Evolutionary conservation across 1,140 invertebrate species (phyloP).

Genomic region (Zaprionus africanus): DNA sequence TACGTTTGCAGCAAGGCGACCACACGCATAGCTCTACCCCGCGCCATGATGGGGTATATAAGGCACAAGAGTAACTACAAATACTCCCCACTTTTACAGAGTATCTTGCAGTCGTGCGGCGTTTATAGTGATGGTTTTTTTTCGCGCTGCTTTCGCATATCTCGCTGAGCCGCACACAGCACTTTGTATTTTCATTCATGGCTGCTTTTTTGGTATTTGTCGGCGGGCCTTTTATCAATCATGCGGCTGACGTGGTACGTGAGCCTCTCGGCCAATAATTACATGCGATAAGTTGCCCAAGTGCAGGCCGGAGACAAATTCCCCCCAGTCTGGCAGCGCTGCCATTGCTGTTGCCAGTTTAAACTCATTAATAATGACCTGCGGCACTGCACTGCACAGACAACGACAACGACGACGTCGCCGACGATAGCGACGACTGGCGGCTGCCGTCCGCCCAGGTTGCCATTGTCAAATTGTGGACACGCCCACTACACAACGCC

Average conservation of each 20-base stretch:
- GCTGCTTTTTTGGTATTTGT: slow-evolving; percentile 75
- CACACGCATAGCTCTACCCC: slow-evolving; percentile 63
- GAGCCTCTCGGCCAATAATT: slow-evolving; percentile 77
- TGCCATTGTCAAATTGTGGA: slow-evolving; percentile 71
- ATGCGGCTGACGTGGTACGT: slow-evolving; percentile 64
- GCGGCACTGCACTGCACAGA: slow-evolving; percentile 30
- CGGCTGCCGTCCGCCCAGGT: slow-evolving; percentile 48
- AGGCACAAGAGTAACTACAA: background rate
- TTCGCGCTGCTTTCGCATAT: slow-evolving; percentile 59
- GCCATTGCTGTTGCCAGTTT: slow-evolving; percentile 57
- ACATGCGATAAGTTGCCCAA: slow-evolving; percentile 77
- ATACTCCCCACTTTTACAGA: background rate
- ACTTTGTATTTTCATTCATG: slow-evolving; percentile 79
- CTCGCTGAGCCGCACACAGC: slow-evolving; percentile 45
- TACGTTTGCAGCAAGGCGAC: slow-evolving; percentile 68
- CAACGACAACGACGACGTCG: slow-evolving; percentile 6
- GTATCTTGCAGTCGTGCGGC: background rate
- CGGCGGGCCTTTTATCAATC: slow-evolving; percentile 78
- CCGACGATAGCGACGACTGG: slow-evolving; percentile 24
- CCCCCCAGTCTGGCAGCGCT: slow-evolving; percentile 1
- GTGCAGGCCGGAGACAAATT: slow-evolving; percentile 43
- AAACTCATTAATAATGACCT: slow-evolving; percentile 80
- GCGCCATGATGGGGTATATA: background rate
- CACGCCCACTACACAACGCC: slow-evolving; percentile 61
- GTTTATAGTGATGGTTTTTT: background rate